Base-by-base conservation (phyloP, 2,888 invertebrate species). In the Tipula helvola region DNA sequence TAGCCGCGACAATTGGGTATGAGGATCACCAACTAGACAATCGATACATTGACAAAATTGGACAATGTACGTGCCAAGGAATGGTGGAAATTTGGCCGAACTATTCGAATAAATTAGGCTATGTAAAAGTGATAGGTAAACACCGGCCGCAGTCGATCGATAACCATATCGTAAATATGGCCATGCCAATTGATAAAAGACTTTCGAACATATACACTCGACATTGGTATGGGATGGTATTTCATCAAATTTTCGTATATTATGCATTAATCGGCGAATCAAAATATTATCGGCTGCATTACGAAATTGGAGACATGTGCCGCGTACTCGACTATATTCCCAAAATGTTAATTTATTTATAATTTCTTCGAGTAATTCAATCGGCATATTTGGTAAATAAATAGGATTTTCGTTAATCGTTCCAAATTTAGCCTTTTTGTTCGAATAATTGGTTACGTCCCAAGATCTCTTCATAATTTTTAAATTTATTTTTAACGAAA, bases 351-450 rank as follows among this genome's bases (percentile, higher is more conserved):
- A 52, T 52, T 52, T 52, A 16, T 52, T 52, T 1, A 90, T 88
- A 28, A 90, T 90, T 84, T 89, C 89, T 83, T 89, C 88, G 3
- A 90, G 87, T 10, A 90, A n/a, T 83, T 90, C 89, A 28, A 87
- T 87, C 3, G 90, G 90, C n/a, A 90, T 87, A 86, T 89, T 88
- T 13, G 36, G 36, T 36, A 57, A 57, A 57, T 57, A 16, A 16
- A 16, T 7, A 16, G 16, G 4, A 57, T 57, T 57, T 57, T 57
- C 16, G 5, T 16, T 16, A 1, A 2, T 1, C 7, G 5, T n/a
- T 0, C 16, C 16, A 57, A 57, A 5, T 57, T 57, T 57, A 57
- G 16, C 16, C 16, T 57, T 57, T 57, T 57, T 57, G 16, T 5
- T n/a, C 16, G 52, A 52, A 52, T 16, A 52, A 42, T 16, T 39